Evolutionary conservation across 2,888 invertebrate genomes (phyloP), one percentile per base, ranked within the genome.

Genomic region (Hypena proboscidalis): DNA sequence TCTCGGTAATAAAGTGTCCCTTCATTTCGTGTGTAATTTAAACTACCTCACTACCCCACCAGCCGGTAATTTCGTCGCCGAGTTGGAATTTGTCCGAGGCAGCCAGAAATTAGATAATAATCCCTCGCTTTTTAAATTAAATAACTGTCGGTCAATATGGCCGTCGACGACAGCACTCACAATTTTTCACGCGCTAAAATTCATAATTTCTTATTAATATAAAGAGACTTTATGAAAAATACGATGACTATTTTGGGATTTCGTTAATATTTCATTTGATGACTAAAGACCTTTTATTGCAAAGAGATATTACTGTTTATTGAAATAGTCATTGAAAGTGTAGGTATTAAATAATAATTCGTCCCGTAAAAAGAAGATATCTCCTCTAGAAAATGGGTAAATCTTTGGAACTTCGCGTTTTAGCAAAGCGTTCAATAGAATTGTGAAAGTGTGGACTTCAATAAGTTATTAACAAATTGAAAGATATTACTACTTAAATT

Each of bases 81-180:
- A 70, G 63, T 63, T 49, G 57, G 40, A 65, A 58, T 62, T 63
- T 45, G 57, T 54, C 56, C 61, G 52, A 46, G 54, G 53, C 47
- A 54, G 38, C 56, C 48, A 57, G 66, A 58, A 76, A 78, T 77
- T 76, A 73, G 67, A 72, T 72, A 66, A 72, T 73, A 70, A 74
- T 72, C 70, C 66, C 55, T 40, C 62, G 66, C 55, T 62, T 72
- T 77, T 75, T 69, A 74, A 79, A 76, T 78, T 70, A 70, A 72
- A 74, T 58, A 61, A 60, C 66, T 44, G 42, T 45, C 46, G 60
- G 68, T 69, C 72, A 68, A 75, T 67, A 70, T 59, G 57, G 58
- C 56, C 55, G 67, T 30, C 58, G 27, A 32, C 19, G 10, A 29
- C 20, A 10, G 42, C 60, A 54, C 49, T 57, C 47, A 51, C 17